phyloP scores from a whole-genome alignment of 2,888 invertebrate genomes.

The Operophtera brumata region DNA sequence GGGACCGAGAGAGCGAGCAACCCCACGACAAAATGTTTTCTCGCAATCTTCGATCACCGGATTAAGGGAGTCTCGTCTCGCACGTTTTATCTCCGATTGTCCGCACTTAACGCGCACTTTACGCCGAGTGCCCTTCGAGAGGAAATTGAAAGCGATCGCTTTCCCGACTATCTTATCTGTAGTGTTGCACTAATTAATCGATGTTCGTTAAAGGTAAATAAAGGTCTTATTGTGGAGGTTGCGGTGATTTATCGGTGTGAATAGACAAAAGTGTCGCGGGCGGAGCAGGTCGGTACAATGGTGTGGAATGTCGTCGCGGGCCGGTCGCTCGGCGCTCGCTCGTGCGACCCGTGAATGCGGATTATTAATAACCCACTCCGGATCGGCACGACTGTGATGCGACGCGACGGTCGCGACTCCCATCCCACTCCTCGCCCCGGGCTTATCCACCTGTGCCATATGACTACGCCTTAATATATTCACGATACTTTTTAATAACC shows the following conservation, averaged over 20 bases:
- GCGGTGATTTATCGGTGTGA: conserved; percentile 77
- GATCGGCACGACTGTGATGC: conserved; percentile 51
- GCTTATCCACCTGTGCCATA: conserved; percentile 69
- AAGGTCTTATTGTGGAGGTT: conserved; percentile 67
- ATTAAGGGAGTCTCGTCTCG: conserved; percentile 79
- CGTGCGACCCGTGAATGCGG: conserved; percentile 76
- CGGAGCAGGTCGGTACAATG: conserved; percentile 74
- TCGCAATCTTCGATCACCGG: conserved; percentile 80
- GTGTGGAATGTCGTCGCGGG: conserved; percentile 76
- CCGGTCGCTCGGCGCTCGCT: conserved; percentile 60
- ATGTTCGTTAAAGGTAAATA: conserved; percentile 76
- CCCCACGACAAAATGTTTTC: conserved; percentile 80
- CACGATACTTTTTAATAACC: conserved; percentile 59
- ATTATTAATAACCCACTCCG: conserved; percentile 77
- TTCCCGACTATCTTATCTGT: conserved; percentile 78
- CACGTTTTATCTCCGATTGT: conserved; percentile 81
- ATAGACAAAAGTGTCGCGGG: conserved; percentile 79
- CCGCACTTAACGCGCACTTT: conserved; percentile 80
- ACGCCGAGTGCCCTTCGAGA: conserved; percentile 78
- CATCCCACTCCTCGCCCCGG: conserved; percentile 62
- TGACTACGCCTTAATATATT: conserved; percentile 61
- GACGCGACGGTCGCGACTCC: conserved; percentile 47
- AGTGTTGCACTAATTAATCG: conserved; percentile 80
- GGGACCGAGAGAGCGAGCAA: conserved; percentile 65
- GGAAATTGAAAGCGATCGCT: conserved; percentile 81